Conservation (phyloP, 2,797 vertebrate species). For the Myotis planiceps region DNA sequence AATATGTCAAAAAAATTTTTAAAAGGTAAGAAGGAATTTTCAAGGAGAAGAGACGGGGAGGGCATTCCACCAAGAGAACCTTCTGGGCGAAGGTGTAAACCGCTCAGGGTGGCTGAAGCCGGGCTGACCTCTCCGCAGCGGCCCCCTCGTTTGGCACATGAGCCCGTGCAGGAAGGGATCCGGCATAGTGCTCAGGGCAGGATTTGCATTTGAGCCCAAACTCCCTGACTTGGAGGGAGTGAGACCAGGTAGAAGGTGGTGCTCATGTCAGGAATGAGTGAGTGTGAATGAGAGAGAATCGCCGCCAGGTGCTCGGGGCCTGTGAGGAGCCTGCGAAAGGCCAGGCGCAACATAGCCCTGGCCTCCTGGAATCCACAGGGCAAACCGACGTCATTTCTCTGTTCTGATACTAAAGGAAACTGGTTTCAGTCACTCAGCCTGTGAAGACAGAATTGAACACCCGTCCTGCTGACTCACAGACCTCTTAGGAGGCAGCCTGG, state of each 20-base stretch:
- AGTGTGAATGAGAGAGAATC: fast-evolving
- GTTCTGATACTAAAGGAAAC: fast-evolving
- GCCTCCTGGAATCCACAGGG: background rate
- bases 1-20: background rate
- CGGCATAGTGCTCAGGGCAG: fast-evolving
- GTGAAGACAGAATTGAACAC: background rate
- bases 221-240: fast-evolving
- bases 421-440: background rate
- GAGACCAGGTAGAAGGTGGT: background rate
- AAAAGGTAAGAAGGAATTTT: background rate
- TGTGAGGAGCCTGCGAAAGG: background rate
- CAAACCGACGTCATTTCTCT: fast-evolving
- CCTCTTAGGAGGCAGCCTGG: background rate
- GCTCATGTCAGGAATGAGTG: fast-evolving
- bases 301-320: fast-evolving
- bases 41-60: background rate
- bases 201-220: too few relatives aligned
- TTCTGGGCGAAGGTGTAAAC: background rate
- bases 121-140: too few relatives aligned
- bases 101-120: fast-evolving
- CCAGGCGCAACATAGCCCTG: fast-evolving
- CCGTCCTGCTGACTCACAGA: too few relatives aligned
- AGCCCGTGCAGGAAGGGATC: fast-evolving
- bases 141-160: fast-evolving
- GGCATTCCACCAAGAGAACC: too few relatives aligned